Evolutionary conservation across 2,888 invertebrate species (phyloP), one percentile per base, ranked within the genome.

Genomic region (Drosophila kuntzei): DNA sequence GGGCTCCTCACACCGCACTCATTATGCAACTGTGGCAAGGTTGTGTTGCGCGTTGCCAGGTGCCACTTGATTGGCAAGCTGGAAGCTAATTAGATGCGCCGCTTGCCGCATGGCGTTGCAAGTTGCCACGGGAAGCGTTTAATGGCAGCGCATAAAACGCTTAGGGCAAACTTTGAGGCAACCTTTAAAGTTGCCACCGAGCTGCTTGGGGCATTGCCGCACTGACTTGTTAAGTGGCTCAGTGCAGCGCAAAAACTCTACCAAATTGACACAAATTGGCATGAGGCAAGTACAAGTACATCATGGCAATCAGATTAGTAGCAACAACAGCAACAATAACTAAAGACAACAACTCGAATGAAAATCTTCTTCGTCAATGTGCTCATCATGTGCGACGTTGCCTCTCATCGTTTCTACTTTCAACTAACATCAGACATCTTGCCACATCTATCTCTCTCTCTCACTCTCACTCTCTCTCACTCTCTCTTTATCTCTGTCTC

Each of bases 181-280:
- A 32, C n/a, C 49, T 71, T 65, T 58, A 60, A 61, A 32, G 43
- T 46, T 37, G 51, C 43, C 41, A 59, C 20, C 25, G 39, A 18
- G 20, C 9, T 6, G 12, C 44, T 43, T 37, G 65, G 43, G 25
- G 43, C 47, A 14, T 37, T 32, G 32, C 5, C 32, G 32, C 32
- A 14, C 8, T 36, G 50, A 44, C 54, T 71, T 60, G 46, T 36
- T 62, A 64, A 69, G 59, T 49, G 37, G 51, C 53, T 41, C 55
- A 69, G 60, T 61, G 64, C 64, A 49, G 39, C 41, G 66, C 41
- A 70, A 59, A 73, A 61, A 57, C 49, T 68, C 49, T 34, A 25
- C 41, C 67, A 78, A 83, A 85, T 84, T 83, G 87, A 77, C 81
- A 61, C 79, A 87, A 81, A 84, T 87, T 87, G 83, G 75, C 76